Evolutionary conservation across 2,113 vertebrate genomes (phyloP), one percentile per base, ranked within the genome.

Genomic region (Onychostruthus taczanowskii): DNA sequence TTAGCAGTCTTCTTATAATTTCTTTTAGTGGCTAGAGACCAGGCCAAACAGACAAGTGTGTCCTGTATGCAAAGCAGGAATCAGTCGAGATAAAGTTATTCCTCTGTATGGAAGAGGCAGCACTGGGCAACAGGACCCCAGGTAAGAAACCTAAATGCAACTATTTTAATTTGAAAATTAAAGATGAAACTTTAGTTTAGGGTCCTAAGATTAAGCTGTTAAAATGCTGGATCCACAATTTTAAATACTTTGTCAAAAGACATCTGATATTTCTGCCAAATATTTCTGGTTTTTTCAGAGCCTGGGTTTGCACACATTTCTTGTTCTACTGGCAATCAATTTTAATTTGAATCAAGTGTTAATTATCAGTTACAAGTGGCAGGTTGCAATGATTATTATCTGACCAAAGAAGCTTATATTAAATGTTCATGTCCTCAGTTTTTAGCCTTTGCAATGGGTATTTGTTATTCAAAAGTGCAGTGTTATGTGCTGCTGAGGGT

Each of bases 71-170:
- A 99, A 99, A 98, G 99, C 99, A 7, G 99, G 99, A 69, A 99
- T 99, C 97, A 99, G 99, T 95, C 97, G 99, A 76, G 99, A 99
- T 87, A 99, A 99, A 97, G 99, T 99, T 59, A 99, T 99, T 96
- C 99, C 99, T 2, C 97, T 99, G 16, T 99, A 99, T 50, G 99
- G 99, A 70, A 98, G 99, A 70, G 99, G 99, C 46, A 99, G 99
- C 97, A 99, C 99, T 16, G 98, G 98, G 33, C 99, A 99, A 67
- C 99, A 99, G 92, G 99, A 99, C 91, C 99, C 99, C 94, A 99
- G 99, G 99, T 99, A 91, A 97, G 98, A 75, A 78, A 50, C 27
- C 9, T 41, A 63, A 85, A 66, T 69, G 22, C 16, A 70, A 4
- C 31, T 49, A 6, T 15, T 78, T 52, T 41, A 63, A 12, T 61